A percentile compares a stretch with the other conserved stretches of the same genome.
Conservation (phyloP, 2,888 invertebrate species). For the Rhingia rostrata region DNA sequence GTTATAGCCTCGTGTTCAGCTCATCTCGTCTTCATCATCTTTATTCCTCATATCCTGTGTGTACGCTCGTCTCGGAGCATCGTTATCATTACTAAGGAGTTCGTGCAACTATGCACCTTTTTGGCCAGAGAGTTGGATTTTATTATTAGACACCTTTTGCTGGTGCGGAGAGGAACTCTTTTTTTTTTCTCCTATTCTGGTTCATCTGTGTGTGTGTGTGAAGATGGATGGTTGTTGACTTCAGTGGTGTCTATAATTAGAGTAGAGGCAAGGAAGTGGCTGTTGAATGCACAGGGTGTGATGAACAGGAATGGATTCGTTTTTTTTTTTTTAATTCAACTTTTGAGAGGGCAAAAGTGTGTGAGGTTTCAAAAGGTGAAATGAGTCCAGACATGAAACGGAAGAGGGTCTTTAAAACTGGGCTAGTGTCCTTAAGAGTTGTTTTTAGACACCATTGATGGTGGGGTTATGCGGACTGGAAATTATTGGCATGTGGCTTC, state of each 20-base stretch:
- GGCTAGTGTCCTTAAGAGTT: too few relatives aligned
- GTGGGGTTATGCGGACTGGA: too few relatives aligned
- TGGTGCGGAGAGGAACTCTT: not conserved
- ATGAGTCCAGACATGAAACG: too few relatives aligned
- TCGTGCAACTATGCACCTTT: constrained; percentile 64
- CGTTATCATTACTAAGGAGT: constrained; percentile 31
- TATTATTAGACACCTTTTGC: constrained; percentile 58
- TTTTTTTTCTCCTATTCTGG: not conserved
- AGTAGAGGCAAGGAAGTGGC: constrained; percentile 18
- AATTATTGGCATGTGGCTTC: too few relatives aligned
- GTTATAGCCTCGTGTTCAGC: not conserved
- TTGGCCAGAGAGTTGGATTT: constrained; percentile 41
- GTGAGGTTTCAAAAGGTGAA: not conserved
- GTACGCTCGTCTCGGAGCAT: constrained; percentile 2
- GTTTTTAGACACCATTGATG: too few relatives aligned
- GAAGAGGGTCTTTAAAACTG: too few relatives aligned
- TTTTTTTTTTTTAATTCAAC: constrained; percentile 24
- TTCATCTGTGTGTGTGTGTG: constrained; percentile 3
- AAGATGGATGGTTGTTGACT: constrained; percentile 31
- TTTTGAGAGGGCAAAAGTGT: not conserved
- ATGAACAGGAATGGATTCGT: constrained; percentile 9
- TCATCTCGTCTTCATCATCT: constrained; percentile 18
- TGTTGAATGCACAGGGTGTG: not conserved
- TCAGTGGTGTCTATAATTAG: constrained; percentile 16
- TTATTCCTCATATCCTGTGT: constrained; percentile 19